Evolutionary conservation across 2,113 vertebrate species (phyloP), one percentile per base, ranked within the genome.

Genomic region (Hystrix cristata): DNA sequence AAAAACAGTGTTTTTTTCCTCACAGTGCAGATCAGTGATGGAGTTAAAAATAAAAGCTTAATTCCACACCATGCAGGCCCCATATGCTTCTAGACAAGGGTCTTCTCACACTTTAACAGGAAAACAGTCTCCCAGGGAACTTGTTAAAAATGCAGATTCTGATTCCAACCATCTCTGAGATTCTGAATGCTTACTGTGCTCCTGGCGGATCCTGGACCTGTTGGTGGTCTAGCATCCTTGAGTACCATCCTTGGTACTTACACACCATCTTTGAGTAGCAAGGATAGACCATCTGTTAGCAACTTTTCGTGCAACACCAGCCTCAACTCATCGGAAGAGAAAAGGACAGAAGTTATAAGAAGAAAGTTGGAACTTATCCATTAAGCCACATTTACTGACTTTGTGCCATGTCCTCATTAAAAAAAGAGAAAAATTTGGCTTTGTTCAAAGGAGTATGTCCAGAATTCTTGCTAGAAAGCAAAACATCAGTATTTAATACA

Each of bases 41-140:
- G 80, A 94, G 51, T 55, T 60, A 76, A 91, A 80, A 87, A 92
- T 18, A 76, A 94, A 93, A 85, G 31, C 60, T 94, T 31, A 51
- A 1, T 62, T 38, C 69, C 31, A 87, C 34, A 18, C 7, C 8
- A 0, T 46, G 11, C 10, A 31, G 31, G 18, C 9, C 3, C 6
- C 21, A 31, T 23, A 25, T 2, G 4, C 53, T 92, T 62, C 46
- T 14, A 53, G 46, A 29, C 7, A 5, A 74, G 46, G 1, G 23
- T 55, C 57, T 91, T 82, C 46, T 43, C 82, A 80, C 84, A 93
- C 27, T 23, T 46, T 55, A 83, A 89, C 27, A 67, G 48, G 46
- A 21, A 15, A 84, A 69, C 65, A 57, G 27, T 31, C 62, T 95
- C 72, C 91, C 12, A 25, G n/a, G 59, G 62, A 67, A 71, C 48